Conservation (phyloP, 2,113 vertebrate species). For the Otus sunia region DNA sequence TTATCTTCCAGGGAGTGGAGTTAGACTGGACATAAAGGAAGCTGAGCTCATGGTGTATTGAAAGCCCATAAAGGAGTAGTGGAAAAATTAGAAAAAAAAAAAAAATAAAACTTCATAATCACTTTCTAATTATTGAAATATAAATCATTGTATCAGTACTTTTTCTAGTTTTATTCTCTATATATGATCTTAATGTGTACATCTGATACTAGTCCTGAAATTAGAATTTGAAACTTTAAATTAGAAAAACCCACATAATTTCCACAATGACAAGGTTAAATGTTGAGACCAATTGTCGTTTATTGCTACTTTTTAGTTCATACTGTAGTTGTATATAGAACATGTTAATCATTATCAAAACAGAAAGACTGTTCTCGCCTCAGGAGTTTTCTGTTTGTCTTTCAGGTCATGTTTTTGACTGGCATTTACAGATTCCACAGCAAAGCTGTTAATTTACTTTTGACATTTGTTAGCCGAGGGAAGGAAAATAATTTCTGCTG, state of each 20-base stretch:
- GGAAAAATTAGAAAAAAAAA: not conserved
- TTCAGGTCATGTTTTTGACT: not conserved
- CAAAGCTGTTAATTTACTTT: not conserved
- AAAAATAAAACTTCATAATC: not conserved
- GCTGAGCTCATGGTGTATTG: not conserved
- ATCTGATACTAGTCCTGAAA: not conserved
- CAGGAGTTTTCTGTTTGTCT: not conserved
- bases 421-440: not conserved
- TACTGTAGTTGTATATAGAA: not conserved
- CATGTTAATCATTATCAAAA: not conserved
- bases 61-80: not conserved
- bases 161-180: not conserved
- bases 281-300: not conserved
- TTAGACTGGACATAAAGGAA: not conserved
- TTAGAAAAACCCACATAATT: not conserved
- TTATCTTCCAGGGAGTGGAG: not conserved
- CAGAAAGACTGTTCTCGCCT: not conserved
- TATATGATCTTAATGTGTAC: too few relatives aligned
- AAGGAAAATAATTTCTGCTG: not conserved
- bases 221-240: not conserved
- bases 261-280: not conserved
- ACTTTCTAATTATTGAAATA: not conserved
- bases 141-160: not conserved
- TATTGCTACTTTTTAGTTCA: not conserved
- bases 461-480: not conserved